Conservation (phyloP, 2,797 vertebrate species). For the Sebastes vulpes region DNA sequence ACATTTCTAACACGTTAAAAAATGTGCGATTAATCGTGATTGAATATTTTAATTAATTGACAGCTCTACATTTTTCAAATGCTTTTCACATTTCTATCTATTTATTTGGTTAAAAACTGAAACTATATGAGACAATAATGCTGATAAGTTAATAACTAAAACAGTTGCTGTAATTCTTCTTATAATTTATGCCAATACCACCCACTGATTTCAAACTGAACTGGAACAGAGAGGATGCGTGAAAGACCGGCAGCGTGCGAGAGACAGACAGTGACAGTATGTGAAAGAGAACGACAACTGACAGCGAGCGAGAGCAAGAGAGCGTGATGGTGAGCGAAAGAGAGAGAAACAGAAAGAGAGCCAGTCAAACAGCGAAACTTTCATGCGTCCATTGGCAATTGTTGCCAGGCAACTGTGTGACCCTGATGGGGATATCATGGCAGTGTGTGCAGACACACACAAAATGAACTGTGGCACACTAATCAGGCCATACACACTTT, state of each 20-base stretch:
- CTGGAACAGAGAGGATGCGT: background rate
- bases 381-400: background rate
- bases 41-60: too few relatives aligned
- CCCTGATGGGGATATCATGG: slow-evolving; percentile 19
- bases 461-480: background rate
- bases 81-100: background rate
- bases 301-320: background rate
- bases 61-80: background rate
- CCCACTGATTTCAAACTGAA: background rate
- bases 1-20: too few relatives aligned
- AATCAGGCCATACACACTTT: slow-evolving; percentile 3
- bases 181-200: background rate
- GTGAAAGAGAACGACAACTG: background rate
- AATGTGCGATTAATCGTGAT: too few relatives aligned
- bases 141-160: background rate
- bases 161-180: background rate
- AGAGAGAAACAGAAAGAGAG: background rate
- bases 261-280: background rate
- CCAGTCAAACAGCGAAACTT: slow-evolving; percentile 3
- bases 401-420: slow-evolving; percentile 70
- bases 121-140: background rate
- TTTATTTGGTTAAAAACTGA: background rate
- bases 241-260: slow-evolving; percentile 3
- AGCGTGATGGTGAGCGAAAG: background rate
- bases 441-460: background rate